Conservation (phyloP, 1,140 invertebrate genomes). For the Drosophila grimshawi region DNA sequence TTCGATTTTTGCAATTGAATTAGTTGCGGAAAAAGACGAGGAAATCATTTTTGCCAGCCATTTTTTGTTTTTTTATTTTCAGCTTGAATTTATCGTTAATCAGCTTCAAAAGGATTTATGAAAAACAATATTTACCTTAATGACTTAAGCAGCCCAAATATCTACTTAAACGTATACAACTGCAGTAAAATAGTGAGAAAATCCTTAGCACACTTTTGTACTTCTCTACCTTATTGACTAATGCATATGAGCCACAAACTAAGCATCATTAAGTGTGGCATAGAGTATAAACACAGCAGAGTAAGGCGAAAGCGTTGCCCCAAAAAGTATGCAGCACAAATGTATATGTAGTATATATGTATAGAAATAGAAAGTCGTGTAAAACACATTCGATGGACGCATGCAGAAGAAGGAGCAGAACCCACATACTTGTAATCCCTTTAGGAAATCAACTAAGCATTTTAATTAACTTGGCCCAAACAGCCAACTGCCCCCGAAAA, state of each 20-base stretch:
- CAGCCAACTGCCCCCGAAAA: slow-evolving; percentile 21
- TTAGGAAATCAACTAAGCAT: slow-evolving; percentile 79
- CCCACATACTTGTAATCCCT: slow-evolving; percentile 66
- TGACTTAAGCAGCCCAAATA: too few relatives aligned
- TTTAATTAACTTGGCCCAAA: slow-evolving; percentile 74
- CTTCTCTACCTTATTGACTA: not conserved
- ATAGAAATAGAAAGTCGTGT: slow-evolving; percentile 23
- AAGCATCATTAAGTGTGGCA: not conserved
- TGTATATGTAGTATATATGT: not conserved
- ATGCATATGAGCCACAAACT: not conserved
- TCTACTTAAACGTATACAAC: too few relatives aligned
- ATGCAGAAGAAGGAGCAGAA: not conserved
- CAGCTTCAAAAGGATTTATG: too few relatives aligned
- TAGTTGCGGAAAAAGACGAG: too few relatives aligned
- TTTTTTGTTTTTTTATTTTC: too few relatives aligned
- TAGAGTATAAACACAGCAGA: too few relatives aligned
- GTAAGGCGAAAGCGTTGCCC: not conserved
- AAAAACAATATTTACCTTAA: not conserved
- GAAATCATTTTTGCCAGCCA: too few relatives aligned
- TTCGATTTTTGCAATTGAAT: not conserved
- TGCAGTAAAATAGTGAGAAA: too few relatives aligned
- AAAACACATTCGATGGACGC: slow-evolving; percentile 6
- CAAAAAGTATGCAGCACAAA: slow-evolving; percentile 5
- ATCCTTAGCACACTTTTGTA: too few relatives aligned
- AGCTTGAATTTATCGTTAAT: too few relatives aligned